These are phyloP conservation scores for Pimephales promelas DNA, from an alignment of 2,113 vertebrate genomes.

Conservation along the genomic window DNA sequence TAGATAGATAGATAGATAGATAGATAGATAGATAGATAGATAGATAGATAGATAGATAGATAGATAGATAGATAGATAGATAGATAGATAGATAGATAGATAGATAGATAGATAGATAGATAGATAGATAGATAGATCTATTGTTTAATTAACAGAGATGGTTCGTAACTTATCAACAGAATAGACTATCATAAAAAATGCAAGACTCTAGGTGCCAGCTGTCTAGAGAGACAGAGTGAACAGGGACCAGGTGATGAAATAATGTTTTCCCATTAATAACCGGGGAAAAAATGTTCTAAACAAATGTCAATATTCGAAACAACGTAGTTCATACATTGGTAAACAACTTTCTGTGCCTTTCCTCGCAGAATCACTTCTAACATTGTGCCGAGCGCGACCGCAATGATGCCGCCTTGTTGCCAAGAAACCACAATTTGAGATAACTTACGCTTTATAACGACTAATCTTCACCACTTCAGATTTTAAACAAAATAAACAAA, in stretches of 20 bases:
- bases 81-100: not conserved
- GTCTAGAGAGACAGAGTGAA: not conserved
- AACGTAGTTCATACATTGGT: not conserved
- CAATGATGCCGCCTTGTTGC: constrained; percentile 29
- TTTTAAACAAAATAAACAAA: no score
- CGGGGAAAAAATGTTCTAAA: not conserved
- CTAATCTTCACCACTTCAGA: not conserved
- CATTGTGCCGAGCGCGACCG: not conserved
- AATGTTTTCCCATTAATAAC: not conserved
- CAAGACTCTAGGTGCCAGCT: constrained; percentile 9
- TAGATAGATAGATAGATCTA: not conserved
- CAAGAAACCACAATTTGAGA: constrained; percentile 21
- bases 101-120: not conserved
- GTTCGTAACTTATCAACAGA: constrained; percentile 8
- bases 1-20: not conserved
- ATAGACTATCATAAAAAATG: constrained; percentile 20
- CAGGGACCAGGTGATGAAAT: not conserved
- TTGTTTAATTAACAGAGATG: not conserved
- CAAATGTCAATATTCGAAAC: not conserved
- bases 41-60: not conserved
- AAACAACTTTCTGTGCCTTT: constrained; percentile 17
- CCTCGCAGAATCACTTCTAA: not conserved
- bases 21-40: not conserved
- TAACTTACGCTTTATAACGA: not conserved
- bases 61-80: not conserved